phyloP scores from a whole-genome alignment of 2,113 vertebrate genomes.

The Coreoperca whiteheadi region DNA sequence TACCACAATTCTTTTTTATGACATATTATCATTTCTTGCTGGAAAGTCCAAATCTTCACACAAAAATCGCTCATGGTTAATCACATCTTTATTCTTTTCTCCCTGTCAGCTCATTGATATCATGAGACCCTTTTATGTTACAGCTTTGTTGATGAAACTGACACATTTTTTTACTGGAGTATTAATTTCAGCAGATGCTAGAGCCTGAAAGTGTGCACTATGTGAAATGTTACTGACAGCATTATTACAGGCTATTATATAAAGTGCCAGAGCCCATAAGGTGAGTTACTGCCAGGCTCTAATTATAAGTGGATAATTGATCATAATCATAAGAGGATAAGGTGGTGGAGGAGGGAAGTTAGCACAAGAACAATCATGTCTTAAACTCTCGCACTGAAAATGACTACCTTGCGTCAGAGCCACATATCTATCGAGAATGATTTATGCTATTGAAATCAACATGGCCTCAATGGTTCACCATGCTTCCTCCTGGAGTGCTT shows the following conservation, averaged over 20 bases:
- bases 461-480: constrained; percentile 7
- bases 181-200: constrained; percentile 52
- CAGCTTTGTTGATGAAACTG: constrained; percentile 25
- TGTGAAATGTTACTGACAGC: constrained; percentile 75
- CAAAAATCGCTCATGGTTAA: constrained; percentile 12
- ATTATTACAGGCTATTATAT: constrained; percentile 78
- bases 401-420: constrained; percentile 62
- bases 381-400: constrained; percentile 66
- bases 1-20: background rate
- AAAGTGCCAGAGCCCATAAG: constrained; percentile 68
- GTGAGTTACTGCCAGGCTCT: constrained; percentile 75
- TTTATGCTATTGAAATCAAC: constrained; percentile 60
- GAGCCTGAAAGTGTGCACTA: constrained; percentile 45
- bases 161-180: constrained; percentile 34
- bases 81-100: constrained; percentile 33
- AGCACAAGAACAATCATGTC: constrained; percentile 73
- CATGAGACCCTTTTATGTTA: background rate
- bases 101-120: constrained; percentile 20
- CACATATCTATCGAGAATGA: constrained; percentile 57
- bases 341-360: constrained; percentile 67
- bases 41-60: constrained; percentile 15
- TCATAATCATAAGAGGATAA: constrained; percentile 77
- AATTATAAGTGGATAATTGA: constrained; percentile 81
- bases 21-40: constrained; percentile 17
- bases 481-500: constrained; percentile 37